Percentiles rank a stretch among this genome's conserved stretches.
These are phyloP conservation scores for Pampus argenteus DNA, from an alignment of 2,797 vertebrate genomes.

Conservation along the genomic window DNA sequence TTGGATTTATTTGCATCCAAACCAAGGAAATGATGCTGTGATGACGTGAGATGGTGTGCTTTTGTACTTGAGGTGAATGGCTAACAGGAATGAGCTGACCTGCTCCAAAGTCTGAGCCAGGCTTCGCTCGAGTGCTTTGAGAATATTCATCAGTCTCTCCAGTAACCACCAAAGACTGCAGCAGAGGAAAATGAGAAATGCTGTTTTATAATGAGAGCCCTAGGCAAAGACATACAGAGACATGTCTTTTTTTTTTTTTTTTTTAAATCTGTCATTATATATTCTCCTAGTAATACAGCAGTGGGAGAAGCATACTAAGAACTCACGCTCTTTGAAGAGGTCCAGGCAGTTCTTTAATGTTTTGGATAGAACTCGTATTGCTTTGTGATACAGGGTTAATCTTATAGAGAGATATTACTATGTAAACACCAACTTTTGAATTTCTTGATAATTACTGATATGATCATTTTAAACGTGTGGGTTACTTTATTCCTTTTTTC, in stretches of 20 bases:
- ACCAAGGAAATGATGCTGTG: not conserved
- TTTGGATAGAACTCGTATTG: constrained; percentile 46
- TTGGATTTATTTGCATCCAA: constrained; percentile 30
- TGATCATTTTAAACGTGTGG: constrained; percentile 9
- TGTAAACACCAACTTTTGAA: constrained; percentile 20
- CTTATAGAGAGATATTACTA: constrained; percentile 39
- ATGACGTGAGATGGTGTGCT: constrained; percentile 14
- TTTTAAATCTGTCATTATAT: constrained; percentile 81
- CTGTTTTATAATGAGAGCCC: constrained; percentile 82
- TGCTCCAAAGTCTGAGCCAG: constrained; percentile 40
- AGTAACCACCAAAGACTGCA: constrained; percentile 74
- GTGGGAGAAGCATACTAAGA: constrained; percentile 76
- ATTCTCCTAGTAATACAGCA: constrained; percentile 79
- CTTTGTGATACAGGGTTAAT: constrained; percentile 53
- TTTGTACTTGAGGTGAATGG: constrained; percentile 37
- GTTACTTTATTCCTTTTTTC: constrained; percentile 6
- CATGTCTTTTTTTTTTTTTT: constrained; percentile 80
- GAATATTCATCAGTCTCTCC: constrained; percentile 71
- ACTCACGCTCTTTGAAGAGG: constrained; percentile 64
- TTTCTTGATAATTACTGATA: constrained; percentile 32
- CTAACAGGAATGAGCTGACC: constrained; percentile 45
- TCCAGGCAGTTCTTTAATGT: constrained; percentile 60
- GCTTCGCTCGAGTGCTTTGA: constrained; percentile 55
- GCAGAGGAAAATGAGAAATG: constrained; percentile 79
- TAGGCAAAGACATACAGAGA: constrained; percentile 78